A percentile compares a stretch with the other conserved stretches of the same genome.
Evolutionary conservation across 2,113 vertebrate genomes (phyloP).

Genomic region (Phycodurus eques): DNA sequence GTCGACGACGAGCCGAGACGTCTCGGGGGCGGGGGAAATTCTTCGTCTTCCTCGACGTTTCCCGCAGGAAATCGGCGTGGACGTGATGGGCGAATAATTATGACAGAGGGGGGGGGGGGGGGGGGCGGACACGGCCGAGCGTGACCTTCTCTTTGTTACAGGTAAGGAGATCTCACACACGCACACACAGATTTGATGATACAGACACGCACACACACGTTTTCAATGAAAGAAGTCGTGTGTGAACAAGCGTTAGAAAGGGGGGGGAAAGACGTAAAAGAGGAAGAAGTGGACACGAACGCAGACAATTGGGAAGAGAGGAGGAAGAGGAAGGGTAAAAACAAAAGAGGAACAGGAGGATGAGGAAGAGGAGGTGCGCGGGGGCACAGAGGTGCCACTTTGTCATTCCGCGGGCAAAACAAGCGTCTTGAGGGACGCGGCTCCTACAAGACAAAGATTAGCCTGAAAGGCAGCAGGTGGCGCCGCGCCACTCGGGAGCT

Average conservation of each 20-base stretch:
- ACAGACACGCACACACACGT: slow-evolving; percentile 10
- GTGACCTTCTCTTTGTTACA: slow-evolving; percentile 90
- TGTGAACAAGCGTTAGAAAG: background rate
- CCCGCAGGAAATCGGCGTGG: slow-evolving; percentile 40
- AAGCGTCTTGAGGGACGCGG: slow-evolving; percentile 61
- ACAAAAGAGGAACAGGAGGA: slow-evolving; percentile 12
- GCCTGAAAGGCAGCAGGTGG: slow-evolving; percentile 71
- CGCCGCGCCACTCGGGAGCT: slow-evolving; percentile 65
- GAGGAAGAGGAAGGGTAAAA: background rate
- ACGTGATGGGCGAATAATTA: slow-evolving; percentile 54
- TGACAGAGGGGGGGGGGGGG: slow-evolving; percentile 35
- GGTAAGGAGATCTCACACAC: slow-evolving; percentile 92
- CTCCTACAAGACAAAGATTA: slow-evolving; percentile 77
- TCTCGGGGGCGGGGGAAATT: background rate
- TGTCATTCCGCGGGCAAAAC: slow-evolving; percentile 62
- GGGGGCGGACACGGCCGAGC: slow-evolving; percentile 65
- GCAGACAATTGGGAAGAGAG: slow-evolving; percentile 19
- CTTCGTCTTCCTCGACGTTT: background rate
- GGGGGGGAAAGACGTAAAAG: background rate
- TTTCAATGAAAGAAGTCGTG: slow-evolving; percentile 32
- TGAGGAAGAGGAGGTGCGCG: slow-evolving; percentile 32
- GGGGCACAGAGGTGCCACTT: slow-evolving; percentile 52
- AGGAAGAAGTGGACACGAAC: background rate
- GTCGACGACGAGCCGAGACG: background rate
- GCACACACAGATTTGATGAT: background rate